A percentile compares a stretch with the other conserved stretches of the same genome.
These are phyloP conservation scores for Cydia amplana DNA, from an alignment of 1,140 invertebrate species.

Conservation along the genomic window DNA sequence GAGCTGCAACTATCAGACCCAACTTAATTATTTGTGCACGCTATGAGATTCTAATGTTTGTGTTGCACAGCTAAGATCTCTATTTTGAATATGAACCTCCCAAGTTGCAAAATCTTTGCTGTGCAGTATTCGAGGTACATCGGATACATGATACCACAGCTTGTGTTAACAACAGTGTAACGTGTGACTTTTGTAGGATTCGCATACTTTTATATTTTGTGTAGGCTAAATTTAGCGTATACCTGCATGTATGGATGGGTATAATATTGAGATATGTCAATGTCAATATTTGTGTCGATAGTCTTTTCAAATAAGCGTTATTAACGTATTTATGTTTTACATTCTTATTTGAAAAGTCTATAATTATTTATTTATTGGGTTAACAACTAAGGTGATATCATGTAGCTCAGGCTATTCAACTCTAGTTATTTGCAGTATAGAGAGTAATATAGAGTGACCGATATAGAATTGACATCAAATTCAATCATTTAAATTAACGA, in stretches of 20 bases:
- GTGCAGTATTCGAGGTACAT: background rate
- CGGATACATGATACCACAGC: slow-evolving; percentile 5
- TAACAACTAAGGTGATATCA: background rate
- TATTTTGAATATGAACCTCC: background rate
- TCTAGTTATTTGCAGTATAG: slow-evolving; percentile 1
- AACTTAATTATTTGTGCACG: slow-evolving; percentile 38
- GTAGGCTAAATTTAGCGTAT: background rate
- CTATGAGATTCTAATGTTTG: slow-evolving; percentile 32
- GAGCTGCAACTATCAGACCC: slow-evolving; percentile 32
- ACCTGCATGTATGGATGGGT: background rate
- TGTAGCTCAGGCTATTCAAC: background rate
- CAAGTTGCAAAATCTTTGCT: background rate
- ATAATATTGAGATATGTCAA: background rate
- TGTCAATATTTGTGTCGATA: background rate
- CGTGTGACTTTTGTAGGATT: background rate
- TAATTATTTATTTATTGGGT: background rate
- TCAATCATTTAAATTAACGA: slow-evolving; percentile 2
- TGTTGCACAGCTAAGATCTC: background rate
- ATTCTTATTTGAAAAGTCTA: background rate
- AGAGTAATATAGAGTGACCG: background rate
- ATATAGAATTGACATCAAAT: slow-evolving; percentile 12
- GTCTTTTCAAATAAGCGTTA: too few relatives aligned
- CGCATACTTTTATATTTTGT: background rate
- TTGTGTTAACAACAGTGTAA: background rate
- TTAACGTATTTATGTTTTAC: too few relatives aligned